Percentiles rank a stretch among this genome's conserved stretches.
Evolutionary conservation across 1,140 invertebrate genomes (phyloP).

Genomic region (Gerris buenoi): DNA sequence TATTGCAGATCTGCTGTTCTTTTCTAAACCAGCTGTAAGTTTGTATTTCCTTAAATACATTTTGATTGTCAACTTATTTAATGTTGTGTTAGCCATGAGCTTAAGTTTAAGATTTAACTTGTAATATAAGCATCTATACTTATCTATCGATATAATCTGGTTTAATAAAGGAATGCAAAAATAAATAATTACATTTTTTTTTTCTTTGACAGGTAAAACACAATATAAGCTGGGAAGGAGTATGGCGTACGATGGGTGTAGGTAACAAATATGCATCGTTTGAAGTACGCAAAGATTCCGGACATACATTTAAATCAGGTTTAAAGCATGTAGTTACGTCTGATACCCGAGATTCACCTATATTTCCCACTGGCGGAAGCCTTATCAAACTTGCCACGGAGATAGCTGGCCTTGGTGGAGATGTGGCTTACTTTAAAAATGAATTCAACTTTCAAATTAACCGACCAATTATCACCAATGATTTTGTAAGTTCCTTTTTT

Average conservation of each 20-base stretch:
- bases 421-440: slow-evolving; percentile 70
- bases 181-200: no score
- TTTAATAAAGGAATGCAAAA: no score
- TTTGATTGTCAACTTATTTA: no score
- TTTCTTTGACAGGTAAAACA: slow-evolving; percentile 65
- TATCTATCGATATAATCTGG: no score
- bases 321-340: slow-evolving; percentile 57
- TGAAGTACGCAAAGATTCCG: slow-evolving; percentile 63
- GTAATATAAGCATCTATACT: no score
- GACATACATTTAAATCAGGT: slow-evolving; percentile 71
- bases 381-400: slow-evolving; percentile 55
- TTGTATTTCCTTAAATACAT: no score
- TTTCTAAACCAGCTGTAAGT: neutral
- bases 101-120: no score
- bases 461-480: slow-evolving; percentile 39
- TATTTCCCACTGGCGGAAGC: slow-evolving; percentile 58
- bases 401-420: slow-evolving; percentile 72
- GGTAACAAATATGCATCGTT: slow-evolving; percentile 50
- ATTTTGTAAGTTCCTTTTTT: slow-evolving; percentile 42
- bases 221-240: slow-evolving; percentile 66
- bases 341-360: slow-evolving; percentile 59
- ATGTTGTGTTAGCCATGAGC: no score
- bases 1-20: slow-evolving; percentile 38
- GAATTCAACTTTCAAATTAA: slow-evolving; percentile 67
- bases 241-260: slow-evolving; percentile 56